Conservation (phyloP, 2,888 invertebrate genomes). For the Octodonta nipae region DNA sequence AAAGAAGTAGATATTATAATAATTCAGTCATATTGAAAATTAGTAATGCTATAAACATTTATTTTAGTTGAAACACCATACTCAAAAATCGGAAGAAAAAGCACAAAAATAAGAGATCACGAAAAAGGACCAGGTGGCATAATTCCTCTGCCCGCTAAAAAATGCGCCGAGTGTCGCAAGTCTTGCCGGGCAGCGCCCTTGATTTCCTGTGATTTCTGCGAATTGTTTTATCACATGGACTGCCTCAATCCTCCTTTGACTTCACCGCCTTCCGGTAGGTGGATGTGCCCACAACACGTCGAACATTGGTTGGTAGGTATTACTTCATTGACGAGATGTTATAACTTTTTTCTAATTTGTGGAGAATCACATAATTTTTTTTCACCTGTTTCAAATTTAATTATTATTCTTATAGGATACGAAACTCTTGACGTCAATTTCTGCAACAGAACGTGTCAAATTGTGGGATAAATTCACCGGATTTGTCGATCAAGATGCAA, state of each 20-base stretch:
- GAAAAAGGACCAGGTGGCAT: constrained; percentile 38
- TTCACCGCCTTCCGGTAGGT: constrained; percentile 71
- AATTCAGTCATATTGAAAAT: too few relatives aligned
- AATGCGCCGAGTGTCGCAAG: constrained; percentile 72
- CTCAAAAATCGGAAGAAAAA: constrained; percentile 17
- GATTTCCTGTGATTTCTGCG: constrained; percentile 88
- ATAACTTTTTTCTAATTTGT: too few relatives aligned
- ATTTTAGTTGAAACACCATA: constrained; percentile 26
- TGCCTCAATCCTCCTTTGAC: constrained; percentile 88
- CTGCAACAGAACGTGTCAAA: constrained; percentile 75
- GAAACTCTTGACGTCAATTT: constrained; percentile 64
- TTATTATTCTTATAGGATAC: constrained; percentile 48
- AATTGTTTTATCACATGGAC: constrained; percentile 79
- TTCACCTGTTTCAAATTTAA: too few relatives aligned
- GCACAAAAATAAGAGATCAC: constrained; percentile 15
- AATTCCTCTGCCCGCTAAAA: constrained; percentile 69
- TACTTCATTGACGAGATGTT: too few relatives aligned
- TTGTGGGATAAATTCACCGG: constrained; percentile 70
- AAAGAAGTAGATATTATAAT: too few relatives aligned
- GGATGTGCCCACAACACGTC: constrained; percentile 97
- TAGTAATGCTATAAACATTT: too few relatives aligned
- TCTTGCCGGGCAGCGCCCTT: constrained; percentile 75
- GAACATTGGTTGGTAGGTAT: constrained; percentile 74
- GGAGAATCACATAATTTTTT: too few relatives aligned
- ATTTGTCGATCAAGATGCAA: constrained; percentile 71